Evolutionary conservation across 2,888 invertebrate genomes (phyloP).

Genomic region (Geophilus truncorum): DNA sequence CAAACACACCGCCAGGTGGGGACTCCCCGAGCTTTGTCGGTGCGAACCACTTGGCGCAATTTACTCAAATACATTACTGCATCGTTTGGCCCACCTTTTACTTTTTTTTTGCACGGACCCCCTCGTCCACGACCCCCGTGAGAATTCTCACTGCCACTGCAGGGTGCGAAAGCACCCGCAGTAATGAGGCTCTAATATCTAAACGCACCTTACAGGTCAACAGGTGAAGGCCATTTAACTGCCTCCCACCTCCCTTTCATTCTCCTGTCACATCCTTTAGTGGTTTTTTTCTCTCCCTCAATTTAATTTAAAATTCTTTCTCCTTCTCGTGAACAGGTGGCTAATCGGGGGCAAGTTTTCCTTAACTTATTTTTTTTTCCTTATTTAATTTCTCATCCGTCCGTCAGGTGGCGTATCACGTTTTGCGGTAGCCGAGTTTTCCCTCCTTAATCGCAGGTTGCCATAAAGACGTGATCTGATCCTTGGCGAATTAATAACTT

Average conservation of each 20-base stretch:
- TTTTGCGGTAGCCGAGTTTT: slow-evolving; percentile 9
- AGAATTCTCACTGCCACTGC: slow-evolving; percentile 7
- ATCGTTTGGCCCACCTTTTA: background rate
- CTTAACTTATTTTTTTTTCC: background rate
- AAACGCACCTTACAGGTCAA: slow-evolving; percentile 23
- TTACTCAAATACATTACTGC: slow-evolving; percentile 13
- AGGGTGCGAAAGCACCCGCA: slow-evolving; percentile 11
- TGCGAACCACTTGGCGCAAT: slow-evolving; percentile 1
- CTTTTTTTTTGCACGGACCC: slow-evolving; percentile 15
- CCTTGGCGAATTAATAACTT: slow-evolving; percentile 27
- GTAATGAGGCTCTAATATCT: slow-evolving; percentile 27
- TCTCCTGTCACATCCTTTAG: slow-evolving; percentile 25
- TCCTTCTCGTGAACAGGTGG: slow-evolving; percentile 22
- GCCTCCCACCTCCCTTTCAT: slow-evolving; percentile 21
- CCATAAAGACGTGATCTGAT: slow-evolving; percentile 18
- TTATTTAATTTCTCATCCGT: slow-evolving; percentile 8
- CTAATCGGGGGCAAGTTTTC: slow-evolving; percentile 24
- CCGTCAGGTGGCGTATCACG: slow-evolving; percentile 24
- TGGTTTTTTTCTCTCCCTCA: slow-evolving; percentile 10
- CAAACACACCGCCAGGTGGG: background rate
- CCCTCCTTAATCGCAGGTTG: slow-evolving; percentile 24
- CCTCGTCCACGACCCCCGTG: slow-evolving; percentile 25
- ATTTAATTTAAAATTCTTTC: slow-evolving; percentile 27
- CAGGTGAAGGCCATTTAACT: slow-evolving; percentile 12
- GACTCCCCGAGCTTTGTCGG: background rate